Base-by-base conservation (phyloP, 2,888 invertebrate species). In the Lasioglossum lativentre region DNA sequence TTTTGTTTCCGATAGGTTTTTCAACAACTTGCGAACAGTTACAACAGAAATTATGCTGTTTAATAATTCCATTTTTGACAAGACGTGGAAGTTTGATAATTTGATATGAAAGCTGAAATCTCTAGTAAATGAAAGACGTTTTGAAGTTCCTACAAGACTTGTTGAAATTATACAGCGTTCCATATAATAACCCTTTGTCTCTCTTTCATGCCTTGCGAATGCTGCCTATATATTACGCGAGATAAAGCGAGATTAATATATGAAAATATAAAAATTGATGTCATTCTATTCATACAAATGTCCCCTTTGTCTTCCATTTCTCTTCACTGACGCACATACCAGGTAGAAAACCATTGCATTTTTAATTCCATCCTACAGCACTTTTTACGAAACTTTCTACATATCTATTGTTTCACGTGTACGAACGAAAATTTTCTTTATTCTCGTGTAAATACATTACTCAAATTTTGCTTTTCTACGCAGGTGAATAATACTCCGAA, bases 181-280 rank as follows among this genome's bases (percentile, higher is more conserved):
- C 63, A 19, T 19, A 12, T 38, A 38, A 68, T 38, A n/a, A 38
- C 5, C 68, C 34, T 68, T 68, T 38, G 38, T 12, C 68, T 23
- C 38, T n/a, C 10, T 38, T 38, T 38, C 34, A 4, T 23, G 68
- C 23, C 10, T 38, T 12, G 34, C 8, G 38, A 38, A 38, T 4
- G 10, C 23, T 68, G 6, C 23, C 23, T 68, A 10, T 68, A 68
- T 68, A 38, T 34, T 38, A 68, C 4, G 12, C 38, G 34, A 23
- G 68, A 68, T 10, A 68, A 38, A n/a, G 68, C n/a, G 38, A 68
- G 68, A 38, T 38, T 68, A 34, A 68, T 68, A 68, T 68, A n/a
- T 10, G 34, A 23, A 68, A 68, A 68, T 68, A 68, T 68, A 38
- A 68, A 68, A 68, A 30, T 63, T 63, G 30, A 68, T 68, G 12